Percentiles rank a stretch among this genome's conserved stretches.
These are phyloP conservation scores for Anthopleura xanthogrammica DNA, from an alignment of 92 coral and sea anemone species.

Conservation along the genomic window DNA sequence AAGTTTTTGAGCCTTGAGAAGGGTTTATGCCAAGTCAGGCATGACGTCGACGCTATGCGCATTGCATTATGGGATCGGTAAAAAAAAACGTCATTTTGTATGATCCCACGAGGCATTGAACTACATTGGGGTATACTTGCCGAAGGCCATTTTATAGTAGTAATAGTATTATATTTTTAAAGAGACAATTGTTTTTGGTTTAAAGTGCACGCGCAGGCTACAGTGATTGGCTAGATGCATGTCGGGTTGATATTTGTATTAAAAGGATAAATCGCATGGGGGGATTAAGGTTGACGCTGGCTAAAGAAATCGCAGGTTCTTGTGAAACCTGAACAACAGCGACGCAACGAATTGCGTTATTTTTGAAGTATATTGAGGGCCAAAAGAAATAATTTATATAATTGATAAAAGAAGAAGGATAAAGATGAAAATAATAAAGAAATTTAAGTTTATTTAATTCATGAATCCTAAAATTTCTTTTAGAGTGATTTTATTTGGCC, in stretches of 20 bases:
- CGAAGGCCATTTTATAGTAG: neutral
- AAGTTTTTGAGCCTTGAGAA: neutral
- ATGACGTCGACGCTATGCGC: neutral
- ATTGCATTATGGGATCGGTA: neutral
- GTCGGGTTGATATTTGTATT: neutral
- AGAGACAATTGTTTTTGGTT: neutral
- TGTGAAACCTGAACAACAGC: neutral
- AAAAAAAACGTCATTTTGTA: neutral
- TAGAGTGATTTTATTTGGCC: too few relatives aligned
- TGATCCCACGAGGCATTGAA: neutral
- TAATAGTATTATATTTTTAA: neutral
- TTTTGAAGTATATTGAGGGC: neutral
- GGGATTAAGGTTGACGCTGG: neutral
- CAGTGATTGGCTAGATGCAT: neutral
- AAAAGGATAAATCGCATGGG: neutral
- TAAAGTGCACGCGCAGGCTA: neutral
- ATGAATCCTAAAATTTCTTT: too few relatives aligned
- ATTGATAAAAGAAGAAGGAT: too few relatives aligned
- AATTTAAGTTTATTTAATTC: too few relatives aligned
- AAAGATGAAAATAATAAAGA: too few relatives aligned
- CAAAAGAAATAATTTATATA: neutral
- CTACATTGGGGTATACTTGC: neutral
- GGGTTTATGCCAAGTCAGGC: neutral
- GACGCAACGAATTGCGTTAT: neutral
- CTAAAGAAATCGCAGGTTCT: neutral